phyloP scores from a whole-genome alignment of 2,797 vertebrate genomes.

The Oreochromis mossambicus region DNA sequence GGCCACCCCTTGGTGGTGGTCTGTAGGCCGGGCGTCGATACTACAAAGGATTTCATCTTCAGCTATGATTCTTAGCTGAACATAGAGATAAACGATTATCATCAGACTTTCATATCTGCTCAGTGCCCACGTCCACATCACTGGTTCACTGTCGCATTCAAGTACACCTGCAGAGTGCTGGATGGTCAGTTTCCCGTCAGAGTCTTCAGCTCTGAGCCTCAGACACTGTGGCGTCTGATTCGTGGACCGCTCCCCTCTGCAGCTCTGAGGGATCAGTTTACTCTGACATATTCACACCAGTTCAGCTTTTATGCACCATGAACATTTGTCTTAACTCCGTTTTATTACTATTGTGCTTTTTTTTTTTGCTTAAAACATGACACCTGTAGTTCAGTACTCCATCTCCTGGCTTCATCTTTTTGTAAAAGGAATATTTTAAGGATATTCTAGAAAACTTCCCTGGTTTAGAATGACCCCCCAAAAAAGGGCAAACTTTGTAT shows the following conservation, averaged over 20 bases:
- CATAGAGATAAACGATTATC: background rate
- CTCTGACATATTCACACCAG: background rate
- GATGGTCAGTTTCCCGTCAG: background rate
- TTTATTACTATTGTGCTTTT: background rate
- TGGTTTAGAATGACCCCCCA: no score
- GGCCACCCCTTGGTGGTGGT: background rate
- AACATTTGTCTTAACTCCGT: background rate
- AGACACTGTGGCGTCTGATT: accelerated
- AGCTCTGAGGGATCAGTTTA: background rate
- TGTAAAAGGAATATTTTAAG: background rate
- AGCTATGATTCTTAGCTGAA: background rate
- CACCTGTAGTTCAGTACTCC: background rate
- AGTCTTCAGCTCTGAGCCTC: background rate
- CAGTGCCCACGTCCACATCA: background rate
- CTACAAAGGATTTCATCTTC: background rate
- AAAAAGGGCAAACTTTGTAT: background rate
- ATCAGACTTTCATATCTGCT: background rate
- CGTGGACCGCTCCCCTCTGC: background rate
- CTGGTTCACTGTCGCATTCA: background rate
- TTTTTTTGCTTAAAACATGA: background rate
- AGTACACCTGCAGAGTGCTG: background rate
- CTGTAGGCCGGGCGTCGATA: background rate
- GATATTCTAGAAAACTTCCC: background rate
- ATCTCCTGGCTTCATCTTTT: background rate
- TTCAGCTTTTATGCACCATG: background rate